A percentile compares a stretch with the other conserved stretches of the same genome.
Conservation (phyloP, 2,797 vertebrate species). For the Xiphophorus birchmanni region DNA sequence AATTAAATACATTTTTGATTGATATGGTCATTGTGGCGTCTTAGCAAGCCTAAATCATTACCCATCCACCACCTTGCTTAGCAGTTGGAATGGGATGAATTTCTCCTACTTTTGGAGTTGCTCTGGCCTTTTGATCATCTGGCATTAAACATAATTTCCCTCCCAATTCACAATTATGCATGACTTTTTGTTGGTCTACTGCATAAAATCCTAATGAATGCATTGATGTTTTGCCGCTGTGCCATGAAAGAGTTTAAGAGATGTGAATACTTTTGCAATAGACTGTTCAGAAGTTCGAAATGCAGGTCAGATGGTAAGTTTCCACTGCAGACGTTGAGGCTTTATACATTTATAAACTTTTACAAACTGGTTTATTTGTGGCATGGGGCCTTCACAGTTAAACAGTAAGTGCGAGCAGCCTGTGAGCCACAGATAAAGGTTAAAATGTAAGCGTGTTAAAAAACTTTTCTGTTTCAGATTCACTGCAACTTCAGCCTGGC, state of each 20-base stretch:
- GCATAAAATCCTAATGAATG: not conserved
- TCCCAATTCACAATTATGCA: too few species aligned
- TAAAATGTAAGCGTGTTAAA: constrained; percentile 8
- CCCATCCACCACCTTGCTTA: too few species aligned
- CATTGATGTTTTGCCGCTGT: not conserved
- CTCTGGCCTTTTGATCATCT: not conserved
- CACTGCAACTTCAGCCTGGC: not conserved
- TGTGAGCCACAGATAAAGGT: constrained; percentile 17
- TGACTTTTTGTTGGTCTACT: not conserved
- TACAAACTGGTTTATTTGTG: constrained; percentile 4
- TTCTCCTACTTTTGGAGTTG: too few species aligned
- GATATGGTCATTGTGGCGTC: not conserved
- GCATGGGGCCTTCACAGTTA: not conserved
- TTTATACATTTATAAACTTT: not conserved
- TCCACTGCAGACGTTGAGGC: not conserved
- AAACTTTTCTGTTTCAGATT: not conserved
- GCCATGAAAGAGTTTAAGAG: not conserved
- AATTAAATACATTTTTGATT: not conserved
- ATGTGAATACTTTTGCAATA: not conserved
- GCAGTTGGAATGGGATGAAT: too few species aligned
- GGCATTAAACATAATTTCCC: not conserved
- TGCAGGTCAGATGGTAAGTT: not conserved
- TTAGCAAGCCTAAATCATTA: not conserved
- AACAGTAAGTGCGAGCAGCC: constrained; percentile 5
- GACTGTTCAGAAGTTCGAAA: not conserved